Evolutionary conservation across 2,113 vertebrate species (phyloP).

Genomic region (Chlorodrepanis virens): DNA sequence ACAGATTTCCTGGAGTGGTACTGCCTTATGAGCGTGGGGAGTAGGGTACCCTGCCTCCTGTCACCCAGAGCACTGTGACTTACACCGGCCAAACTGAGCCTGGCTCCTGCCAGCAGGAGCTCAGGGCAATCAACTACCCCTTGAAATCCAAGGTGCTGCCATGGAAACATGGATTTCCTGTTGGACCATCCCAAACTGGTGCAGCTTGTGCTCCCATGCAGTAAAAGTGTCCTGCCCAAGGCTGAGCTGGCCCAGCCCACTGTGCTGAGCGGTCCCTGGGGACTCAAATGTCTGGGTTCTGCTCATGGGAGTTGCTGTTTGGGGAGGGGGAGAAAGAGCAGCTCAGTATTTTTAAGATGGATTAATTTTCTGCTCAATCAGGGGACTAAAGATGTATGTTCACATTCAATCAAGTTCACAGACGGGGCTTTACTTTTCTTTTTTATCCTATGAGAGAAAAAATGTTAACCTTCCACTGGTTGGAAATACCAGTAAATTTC

Average conservation of each 20-base stretch:
- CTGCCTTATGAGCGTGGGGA: neutral
- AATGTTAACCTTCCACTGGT: neutral
- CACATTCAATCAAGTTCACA: neutral
- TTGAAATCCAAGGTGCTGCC: neutral
- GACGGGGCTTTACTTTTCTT: neutral
- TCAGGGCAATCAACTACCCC: neutral
- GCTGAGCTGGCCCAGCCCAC: neutral
- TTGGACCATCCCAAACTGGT: conserved; percentile 7
- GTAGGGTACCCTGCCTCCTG: conserved; percentile 13
- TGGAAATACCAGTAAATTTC: neutral
- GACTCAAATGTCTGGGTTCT: neutral
- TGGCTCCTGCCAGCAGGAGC: neutral
- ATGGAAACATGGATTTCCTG: neutral
- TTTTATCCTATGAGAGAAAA: neutral
- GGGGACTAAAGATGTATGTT: neutral
- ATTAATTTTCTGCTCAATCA: neutral
- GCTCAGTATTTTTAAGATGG: neutral
- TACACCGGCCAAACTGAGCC: neutral
- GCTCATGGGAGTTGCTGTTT: neutral
- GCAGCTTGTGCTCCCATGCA: neutral
- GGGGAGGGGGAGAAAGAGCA: neutral
- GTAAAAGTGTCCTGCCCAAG: neutral
- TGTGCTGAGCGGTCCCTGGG: neutral
- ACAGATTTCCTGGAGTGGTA: neutral
- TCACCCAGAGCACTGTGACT: conserved; percentile 35